These are phyloP conservation scores for Pemphigus obesinymphae DNA, from an alignment of 1,140 invertebrate species.

Conservation along the genomic window DNA sequence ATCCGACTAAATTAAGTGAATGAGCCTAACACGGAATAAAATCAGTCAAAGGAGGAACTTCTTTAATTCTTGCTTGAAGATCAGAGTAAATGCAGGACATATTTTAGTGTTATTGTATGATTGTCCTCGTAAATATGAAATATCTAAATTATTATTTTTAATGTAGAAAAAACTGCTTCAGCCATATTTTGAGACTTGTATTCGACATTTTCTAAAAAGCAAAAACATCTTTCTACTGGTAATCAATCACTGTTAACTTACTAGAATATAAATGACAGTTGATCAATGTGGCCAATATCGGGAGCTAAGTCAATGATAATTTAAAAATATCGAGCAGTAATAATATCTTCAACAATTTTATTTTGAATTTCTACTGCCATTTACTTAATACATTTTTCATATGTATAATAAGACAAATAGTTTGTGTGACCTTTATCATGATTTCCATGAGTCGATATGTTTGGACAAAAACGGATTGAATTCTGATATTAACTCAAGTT, in stretches of 20 bases:
- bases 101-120: too few species aligned
- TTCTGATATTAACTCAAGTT: conserved; percentile 48
- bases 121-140: conserved; percentile 38
- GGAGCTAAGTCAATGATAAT: conserved; percentile 43
- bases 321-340: conserved; percentile 50
- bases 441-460: conserved; percentile 50
- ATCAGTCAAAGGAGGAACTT: too few species aligned
- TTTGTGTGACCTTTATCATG: conserved; percentile 46
- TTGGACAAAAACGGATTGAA: conserved; percentile 50
- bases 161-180: conserved; percentile 14
- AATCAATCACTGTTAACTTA: conserved; percentile 39
- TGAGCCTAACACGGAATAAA: too few species aligned
- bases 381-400: conserved; percentile 48
- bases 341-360: conserved; percentile 47
- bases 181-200: conserved; percentile 2
- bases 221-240: conserved; percentile 30
- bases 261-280: conserved; percentile 39
- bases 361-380: conserved; percentile 44
- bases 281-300: conserved; percentile 30
- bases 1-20: conserved; percentile 13
- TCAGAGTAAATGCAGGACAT: too few species aligned
- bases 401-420: conserved; percentile 49
- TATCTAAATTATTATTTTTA: conserved; percentile 35
- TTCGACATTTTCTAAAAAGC: conserved; percentile 10
- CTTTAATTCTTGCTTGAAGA: too few species aligned